A percentile compares a stretch with the other conserved stretches of the same genome.
phyloP scores from a whole-genome alignment of 2,113 vertebrate species.

The human (Homo sapiens) region DNA sequence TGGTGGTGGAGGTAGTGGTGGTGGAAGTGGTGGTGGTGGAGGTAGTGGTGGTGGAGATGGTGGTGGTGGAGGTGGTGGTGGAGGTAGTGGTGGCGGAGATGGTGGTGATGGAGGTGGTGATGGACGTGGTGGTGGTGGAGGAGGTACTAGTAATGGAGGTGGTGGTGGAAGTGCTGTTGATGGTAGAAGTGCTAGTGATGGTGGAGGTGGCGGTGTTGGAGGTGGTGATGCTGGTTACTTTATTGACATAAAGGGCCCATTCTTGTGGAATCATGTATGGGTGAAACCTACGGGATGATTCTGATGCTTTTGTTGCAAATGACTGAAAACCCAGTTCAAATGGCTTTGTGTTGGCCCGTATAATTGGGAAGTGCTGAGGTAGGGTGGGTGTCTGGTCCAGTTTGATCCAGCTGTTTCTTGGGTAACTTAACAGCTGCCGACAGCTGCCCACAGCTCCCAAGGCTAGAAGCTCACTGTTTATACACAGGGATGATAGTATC shows the following conservation, averaged over 20 bases:
- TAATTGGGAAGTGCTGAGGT: background rate
- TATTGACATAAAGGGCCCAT: background rate
- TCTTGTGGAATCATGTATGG: background rate
- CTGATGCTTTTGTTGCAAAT: background rate
- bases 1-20: fast-evolving
- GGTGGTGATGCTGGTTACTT: fast-evolving
- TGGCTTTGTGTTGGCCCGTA: fast-evolving
- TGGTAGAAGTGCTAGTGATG: no score
- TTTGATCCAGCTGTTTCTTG: background rate
- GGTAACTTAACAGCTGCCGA: background rate
- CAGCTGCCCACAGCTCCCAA: background rate
- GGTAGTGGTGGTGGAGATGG: no score
- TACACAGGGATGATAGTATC: fast-evolving
- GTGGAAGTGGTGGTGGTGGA: fast-evolving
- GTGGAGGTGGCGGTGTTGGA: no score
- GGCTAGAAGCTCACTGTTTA: background rate
- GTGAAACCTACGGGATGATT: background rate
- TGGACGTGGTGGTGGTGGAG: no score
- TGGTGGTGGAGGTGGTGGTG: no score
- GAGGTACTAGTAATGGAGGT: no score
- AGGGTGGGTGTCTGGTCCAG: fast-evolving
- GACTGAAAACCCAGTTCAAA: background rate
- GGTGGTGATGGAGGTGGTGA: no score
- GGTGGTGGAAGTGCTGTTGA: no score
- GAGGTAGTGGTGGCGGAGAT: no score